These are phyloP conservation scores for Bembecia ichneumoniformis DNA, from an alignment of 2,888 invertebrate species.

Conservation along the genomic window DNA sequence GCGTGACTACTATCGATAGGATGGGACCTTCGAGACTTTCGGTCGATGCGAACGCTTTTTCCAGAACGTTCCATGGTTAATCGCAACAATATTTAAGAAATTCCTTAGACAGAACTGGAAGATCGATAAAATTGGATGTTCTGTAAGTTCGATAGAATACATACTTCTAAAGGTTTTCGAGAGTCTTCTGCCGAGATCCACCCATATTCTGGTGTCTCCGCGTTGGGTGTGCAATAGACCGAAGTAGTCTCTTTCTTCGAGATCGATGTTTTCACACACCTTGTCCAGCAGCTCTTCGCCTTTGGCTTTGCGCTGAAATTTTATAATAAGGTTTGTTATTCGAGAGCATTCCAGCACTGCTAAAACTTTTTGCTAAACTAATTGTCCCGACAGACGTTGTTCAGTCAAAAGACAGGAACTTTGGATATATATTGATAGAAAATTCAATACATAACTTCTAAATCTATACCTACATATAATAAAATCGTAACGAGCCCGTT, in stretches of 20 bases:
- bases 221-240: slow-evolving; percentile 89
- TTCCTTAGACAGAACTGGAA: background rate
- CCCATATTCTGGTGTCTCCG: slow-evolving; percentile 87
- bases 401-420: background rate
- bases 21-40: no score
- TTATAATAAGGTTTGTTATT: background rate
- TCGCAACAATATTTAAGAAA: no score
- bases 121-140: no score
- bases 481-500: no score
- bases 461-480: no score
- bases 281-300: slow-evolving; percentile 89
- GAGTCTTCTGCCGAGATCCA: slow-evolving; percentile 89
- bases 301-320: slow-evolving; percentile 85
- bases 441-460: no score
- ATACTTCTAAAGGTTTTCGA: slow-evolving; percentile 91
- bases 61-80: no score
- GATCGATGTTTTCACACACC: slow-evolving; percentile 89
- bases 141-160: slow-evolving; percentile 15
- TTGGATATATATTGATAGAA: no score
- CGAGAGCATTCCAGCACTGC: no score
- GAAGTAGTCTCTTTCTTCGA: slow-evolving; percentile 94
- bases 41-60: no score
- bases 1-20: no score
- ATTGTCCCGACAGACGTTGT: no score
- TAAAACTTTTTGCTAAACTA: background rate